Percentiles rank a stretch among this genome's conserved stretches.
Conservation (phyloP, 2,113 vertebrate species). For the Mandrillus leucophaeus region DNA sequence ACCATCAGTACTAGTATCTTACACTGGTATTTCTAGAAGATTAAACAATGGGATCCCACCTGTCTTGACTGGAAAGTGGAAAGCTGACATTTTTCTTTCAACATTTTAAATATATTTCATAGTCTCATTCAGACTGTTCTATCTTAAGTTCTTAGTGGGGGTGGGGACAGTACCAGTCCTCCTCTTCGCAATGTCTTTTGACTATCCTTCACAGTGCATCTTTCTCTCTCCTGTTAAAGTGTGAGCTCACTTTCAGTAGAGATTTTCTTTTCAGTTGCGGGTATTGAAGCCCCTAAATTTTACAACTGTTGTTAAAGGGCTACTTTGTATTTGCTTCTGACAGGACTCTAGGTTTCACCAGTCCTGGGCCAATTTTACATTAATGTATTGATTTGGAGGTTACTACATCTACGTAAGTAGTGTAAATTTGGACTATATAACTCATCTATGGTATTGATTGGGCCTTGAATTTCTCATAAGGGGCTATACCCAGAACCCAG, state of each 20-base stretch:
- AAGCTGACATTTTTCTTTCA: not conserved
- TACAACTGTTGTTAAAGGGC: not conserved
- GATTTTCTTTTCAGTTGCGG: constrained; percentile 6
- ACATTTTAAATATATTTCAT: not conserved
- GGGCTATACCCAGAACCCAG: not conserved
- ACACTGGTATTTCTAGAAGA: not conserved
- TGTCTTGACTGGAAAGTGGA: not conserved
- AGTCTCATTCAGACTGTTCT: not conserved
- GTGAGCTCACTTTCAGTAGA: not conserved
- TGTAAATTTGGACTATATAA: not conserved
- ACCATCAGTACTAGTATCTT: not conserved
- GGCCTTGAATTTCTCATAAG: not conserved
- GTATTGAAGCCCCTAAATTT: not conserved
- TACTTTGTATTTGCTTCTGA: constrained; percentile 15
- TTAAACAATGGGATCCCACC: not conserved
- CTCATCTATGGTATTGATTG: not conserved
- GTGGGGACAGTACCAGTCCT: not conserved
- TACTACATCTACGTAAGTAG: not conserved
- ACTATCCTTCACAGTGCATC: not conserved
- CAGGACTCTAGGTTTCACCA: not conserved
- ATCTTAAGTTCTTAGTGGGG: not conserved
- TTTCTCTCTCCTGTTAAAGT: not conserved
- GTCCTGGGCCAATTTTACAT: not conserved
- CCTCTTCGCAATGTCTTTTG: not conserved
- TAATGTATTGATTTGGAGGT: not conserved